phyloP scores from a whole-genome alignment of 2,113 vertebrate species.

The Pachypanchax playfairii region DNA sequence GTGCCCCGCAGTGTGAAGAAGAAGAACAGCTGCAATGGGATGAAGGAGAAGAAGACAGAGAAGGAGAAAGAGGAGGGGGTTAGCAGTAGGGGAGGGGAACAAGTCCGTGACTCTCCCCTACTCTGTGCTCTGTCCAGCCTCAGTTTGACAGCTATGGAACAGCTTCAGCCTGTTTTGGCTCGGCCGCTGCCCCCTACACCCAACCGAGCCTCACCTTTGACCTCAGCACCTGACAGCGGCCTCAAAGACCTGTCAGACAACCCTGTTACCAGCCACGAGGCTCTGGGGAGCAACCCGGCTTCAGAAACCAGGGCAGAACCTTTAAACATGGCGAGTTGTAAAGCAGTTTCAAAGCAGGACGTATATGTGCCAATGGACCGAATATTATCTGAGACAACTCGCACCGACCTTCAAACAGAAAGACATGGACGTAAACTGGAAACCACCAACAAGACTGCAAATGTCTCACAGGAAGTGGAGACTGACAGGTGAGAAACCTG shows the following conservation, averaged over 20 bases:
- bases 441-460: background rate
- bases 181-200: slow-evolving; percentile 24
- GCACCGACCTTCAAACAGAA: background rate
- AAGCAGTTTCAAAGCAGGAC: slow-evolving; percentile 1
- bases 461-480: background rate
- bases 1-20: slow-evolving; percentile 74
- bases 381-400: slow-evolving; percentile 13
- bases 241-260: background rate
- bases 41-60: slow-evolving; percentile 25
- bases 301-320: background rate
- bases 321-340: background rate
- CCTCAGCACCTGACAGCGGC: slow-evolving; percentile 19
- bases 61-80: slow-evolving; percentile 3
- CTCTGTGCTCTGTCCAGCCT: slow-evolving; percentile 57
- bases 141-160: slow-evolving; percentile 29
- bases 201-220: slow-evolving; percentile 41
- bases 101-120: slow-evolving; percentile 63
- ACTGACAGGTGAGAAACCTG: slow-evolving; percentile 39
- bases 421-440: slow-evolving; percentile 1
- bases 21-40: slow-evolving; percentile 28
- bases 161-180: background rate
- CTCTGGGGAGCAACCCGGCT: background rate
- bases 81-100: slow-evolving; percentile 25
- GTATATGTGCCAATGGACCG: slow-evolving; percentile 70
- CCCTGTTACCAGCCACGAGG: background rate